These are phyloP conservation scores for Canis aureus DNA, from an alignment of 2,113 vertebrate genomes.

Conservation along the genomic window DNA sequence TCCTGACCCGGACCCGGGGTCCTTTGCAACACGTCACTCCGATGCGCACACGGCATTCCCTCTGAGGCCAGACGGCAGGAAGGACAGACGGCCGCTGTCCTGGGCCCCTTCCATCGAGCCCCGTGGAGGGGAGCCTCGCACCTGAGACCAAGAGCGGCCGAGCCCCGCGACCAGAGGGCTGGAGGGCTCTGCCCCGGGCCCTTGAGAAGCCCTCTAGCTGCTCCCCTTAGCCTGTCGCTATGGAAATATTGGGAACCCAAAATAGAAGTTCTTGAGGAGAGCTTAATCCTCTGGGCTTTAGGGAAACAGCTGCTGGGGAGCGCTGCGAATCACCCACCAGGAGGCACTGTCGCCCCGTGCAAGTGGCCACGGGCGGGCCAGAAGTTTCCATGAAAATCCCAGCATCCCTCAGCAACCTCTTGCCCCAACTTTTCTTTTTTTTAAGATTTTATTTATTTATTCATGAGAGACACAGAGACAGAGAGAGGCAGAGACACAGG, in stretches of 20 bases:
- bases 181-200: not conserved
- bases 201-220: not conserved
- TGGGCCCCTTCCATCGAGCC: not conserved
- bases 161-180: not conserved
- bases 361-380: not conserved
- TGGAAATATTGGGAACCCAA: constrained; percentile 65
- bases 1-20: constrained; percentile 64
- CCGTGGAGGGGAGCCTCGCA: not conserved
- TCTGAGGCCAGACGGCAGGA: not conserved
- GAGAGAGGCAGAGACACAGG: no score
- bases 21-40: constrained; percentile 75
- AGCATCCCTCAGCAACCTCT: not conserved
- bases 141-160: not conserved
- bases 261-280: constrained; percentile 63
- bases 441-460: no score
- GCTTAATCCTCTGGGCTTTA: constrained; percentile 53
- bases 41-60: not conserved
- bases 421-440: no score
- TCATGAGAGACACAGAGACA: no score
- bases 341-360: not conserved
- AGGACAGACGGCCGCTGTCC: not conserved
- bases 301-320: constrained; percentile 9
- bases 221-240: not conserved
- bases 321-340: not conserved
- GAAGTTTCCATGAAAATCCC: not conserved